Percentiles rank a stretch among this genome's conserved stretches.
These are phyloP conservation scores for Pocillopora damicornis DNA, from an alignment of 64 coral and sea anemone species.

Conservation along the genomic window DNA sequence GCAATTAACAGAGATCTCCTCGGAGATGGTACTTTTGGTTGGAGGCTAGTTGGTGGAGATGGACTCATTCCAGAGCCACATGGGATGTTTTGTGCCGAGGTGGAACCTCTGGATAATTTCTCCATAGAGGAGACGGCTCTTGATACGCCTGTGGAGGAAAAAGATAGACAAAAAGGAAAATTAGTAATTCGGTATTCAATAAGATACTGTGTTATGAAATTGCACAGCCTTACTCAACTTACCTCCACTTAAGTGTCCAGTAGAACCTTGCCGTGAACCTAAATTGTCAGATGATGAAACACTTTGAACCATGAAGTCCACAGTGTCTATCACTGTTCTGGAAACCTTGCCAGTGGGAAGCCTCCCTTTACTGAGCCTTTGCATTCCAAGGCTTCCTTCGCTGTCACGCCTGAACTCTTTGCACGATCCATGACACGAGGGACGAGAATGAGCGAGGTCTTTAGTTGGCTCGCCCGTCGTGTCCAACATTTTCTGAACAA, in stretches of 20 bases:
- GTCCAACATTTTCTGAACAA: slow-evolving; percentile 18
- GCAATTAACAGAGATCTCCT: slow-evolving; percentile 20
- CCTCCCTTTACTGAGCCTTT: background rate
- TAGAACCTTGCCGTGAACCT: background rate
- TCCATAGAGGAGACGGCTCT: slow-evolving; percentile 16
- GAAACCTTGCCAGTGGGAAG: slow-evolving; percentile 6
- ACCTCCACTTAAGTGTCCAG: slow-evolving; percentile 3
- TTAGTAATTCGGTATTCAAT: no score
- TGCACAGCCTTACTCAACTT: background rate
- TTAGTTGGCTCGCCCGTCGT: background rate
- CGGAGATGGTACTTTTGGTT: slow-evolving; percentile 31
- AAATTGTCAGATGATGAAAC: background rate
- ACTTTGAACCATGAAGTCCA: slow-evolving; percentile 26
- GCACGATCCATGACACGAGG: background rate
- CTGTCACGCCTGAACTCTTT: background rate
- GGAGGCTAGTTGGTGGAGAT: slow-evolving; percentile 28
- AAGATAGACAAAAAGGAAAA: background rate
- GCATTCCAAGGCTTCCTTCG: background rate
- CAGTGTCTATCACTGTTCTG: slow-evolving; percentile 10
- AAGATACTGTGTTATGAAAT: background rate
- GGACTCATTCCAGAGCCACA: slow-evolving; percentile 18
- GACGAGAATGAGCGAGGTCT: background rate
- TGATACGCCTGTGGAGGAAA: background rate
- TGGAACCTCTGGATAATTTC: background rate
- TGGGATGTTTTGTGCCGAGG: background rate